A percentile compares a stretch with the other conserved stretches of the same genome.
Evolutionary conservation across 2,113 vertebrate species (phyloP).

Genomic region (Pseudois nayaur): DNA sequence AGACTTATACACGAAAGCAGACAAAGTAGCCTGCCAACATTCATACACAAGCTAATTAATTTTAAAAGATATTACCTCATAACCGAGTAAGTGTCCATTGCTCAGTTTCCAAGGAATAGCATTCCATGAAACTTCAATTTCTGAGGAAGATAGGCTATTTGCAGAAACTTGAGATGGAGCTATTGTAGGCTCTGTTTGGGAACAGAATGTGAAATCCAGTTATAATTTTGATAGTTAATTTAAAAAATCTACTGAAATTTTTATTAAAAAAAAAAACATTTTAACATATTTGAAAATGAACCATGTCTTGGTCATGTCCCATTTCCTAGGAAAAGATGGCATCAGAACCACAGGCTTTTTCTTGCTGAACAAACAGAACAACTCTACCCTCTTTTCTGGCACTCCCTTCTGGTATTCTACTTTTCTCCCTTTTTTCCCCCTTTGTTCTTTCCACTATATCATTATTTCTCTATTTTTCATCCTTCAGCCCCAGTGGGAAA

Average conservation of each 20-base stretch:
- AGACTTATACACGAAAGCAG: not conserved
- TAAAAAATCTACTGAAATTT: not conserved
- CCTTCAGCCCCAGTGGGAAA: not conserved
- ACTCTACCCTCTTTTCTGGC: not conserved
- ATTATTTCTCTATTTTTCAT: not conserved
- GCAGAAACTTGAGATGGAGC: slow-evolving; percentile 85
- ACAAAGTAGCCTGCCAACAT: not conserved
- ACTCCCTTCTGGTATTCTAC: not conserved
- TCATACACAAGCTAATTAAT: rapidly evolving
- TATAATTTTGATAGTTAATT: not conserved
- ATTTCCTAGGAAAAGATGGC: not conserved
- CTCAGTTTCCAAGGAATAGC: slow-evolving; percentile 83
- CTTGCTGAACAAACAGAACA: not conserved
- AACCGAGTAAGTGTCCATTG: slow-evolving; percentile 91
- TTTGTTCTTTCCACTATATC: not conserved
- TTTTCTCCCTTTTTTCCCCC: not conserved
- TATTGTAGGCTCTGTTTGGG: slow-evolving; percentile 85
- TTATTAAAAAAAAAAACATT: not conserved
- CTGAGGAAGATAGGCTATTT: slow-evolving; percentile 88
- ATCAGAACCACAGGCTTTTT: not conserved
- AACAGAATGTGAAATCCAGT: not conserved
- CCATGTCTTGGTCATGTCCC: not conserved
- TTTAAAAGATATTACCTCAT: slow-evolving; percentile 85
- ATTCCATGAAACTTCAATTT: slow-evolving; percentile 91
- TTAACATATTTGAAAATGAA: not conserved